A percentile compares a stretch with the other conserved stretches of the same genome.
These are phyloP conservation scores for Aphidius ervi DNA, from an alignment of 1,140 invertebrate genomes.

Conservation along the genomic window DNA sequence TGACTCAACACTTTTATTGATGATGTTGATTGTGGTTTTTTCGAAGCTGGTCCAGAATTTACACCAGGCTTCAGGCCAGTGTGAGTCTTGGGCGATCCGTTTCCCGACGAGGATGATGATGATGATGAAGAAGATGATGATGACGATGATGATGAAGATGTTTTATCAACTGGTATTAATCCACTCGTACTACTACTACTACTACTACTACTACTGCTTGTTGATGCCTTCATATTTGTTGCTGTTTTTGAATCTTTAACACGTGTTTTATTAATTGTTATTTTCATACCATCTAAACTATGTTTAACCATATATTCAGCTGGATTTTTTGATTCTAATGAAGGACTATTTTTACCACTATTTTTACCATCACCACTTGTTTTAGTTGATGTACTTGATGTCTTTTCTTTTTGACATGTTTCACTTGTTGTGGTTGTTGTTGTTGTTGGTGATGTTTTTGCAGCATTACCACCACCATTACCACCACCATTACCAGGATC, in stretches of 20 bases:
- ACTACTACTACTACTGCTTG: conserved; percentile 3
- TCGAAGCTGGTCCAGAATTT: conserved; percentile 73
- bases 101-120: conserved; percentile 39
- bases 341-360: conserved; percentile 50
- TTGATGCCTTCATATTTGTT: conserved; percentile 41
- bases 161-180: conserved; percentile 3
- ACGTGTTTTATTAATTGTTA: conserved; percentile 83
- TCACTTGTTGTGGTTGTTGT: conserved; percentile 19
- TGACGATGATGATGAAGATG: conserved; percentile 22
- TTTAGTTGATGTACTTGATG: conserved; percentile 23
- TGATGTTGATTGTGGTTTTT: conserved; percentile 62
- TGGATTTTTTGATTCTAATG: conserved; percentile 63
- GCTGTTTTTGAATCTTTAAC: conserved; percentile 61
- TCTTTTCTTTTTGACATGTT: conserved; percentile 18
- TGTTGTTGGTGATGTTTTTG: conserved; percentile 29
- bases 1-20: conserved; percentile 39
- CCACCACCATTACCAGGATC: conserved; percentile 27
- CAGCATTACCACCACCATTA: conserved; percentile 45
- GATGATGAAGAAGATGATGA: conserved; percentile 26
- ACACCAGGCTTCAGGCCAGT: conserved; percentile 82
- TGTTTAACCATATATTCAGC: conserved; percentile 83
- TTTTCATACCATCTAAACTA: conserved; percentile 80
- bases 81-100: conserved; percentile 70
- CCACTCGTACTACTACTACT: conserved; percentile 7
- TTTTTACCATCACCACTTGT: conserved; percentile 51